Evolutionary conservation across 2,888 invertebrate species (phyloP).

Genomic region (Drosophila maculinotata): DNA sequence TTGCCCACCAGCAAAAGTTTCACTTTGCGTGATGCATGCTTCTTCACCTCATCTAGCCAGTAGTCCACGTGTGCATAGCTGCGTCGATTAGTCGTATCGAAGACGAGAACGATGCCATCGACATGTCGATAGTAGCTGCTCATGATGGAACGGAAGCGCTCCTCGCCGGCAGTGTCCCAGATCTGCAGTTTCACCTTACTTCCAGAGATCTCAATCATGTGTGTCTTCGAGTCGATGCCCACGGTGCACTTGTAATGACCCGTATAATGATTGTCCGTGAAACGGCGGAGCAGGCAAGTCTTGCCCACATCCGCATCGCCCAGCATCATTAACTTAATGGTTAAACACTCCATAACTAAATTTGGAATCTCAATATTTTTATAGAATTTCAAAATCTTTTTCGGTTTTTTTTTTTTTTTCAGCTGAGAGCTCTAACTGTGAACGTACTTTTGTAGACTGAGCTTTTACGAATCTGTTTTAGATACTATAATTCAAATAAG

Average conservation of each 20-base stretch:
- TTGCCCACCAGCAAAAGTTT: slow-evolving; percentile 99
- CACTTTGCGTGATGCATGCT: slow-evolving; percentile 97
- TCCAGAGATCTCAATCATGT: slow-evolving; percentile 99
- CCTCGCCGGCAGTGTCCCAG: slow-evolving; percentile 98
- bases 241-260: slow-evolving; percentile 99
- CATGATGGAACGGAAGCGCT: slow-evolving; percentile 96
- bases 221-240: slow-evolving; percentile 98
- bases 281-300: slow-evolving; percentile 98
- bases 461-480: too few relatives aligned
- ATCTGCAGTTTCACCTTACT: slow-evolving; percentile 96
- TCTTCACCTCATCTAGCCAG: slow-evolving; percentile 99
- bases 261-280: slow-evolving; percentile 99
- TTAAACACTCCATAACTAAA: background rate
- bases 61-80: slow-evolving; percentile 99
- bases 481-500: too few relatives aligned
- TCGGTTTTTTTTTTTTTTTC: background rate
- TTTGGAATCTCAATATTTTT: background rate
- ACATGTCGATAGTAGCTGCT: slow-evolving; percentile 98
- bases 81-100: slow-evolving; percentile 98
- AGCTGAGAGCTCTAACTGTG: too few relatives aligned
- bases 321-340: slow-evolving; percentile 96
- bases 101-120: slow-evolving; percentile 98
- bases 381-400: background rate
- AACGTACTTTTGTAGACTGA: too few relatives aligned
- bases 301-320: slow-evolving; percentile 99